These are phyloP conservation scores for Lapara coniferarum DNA, from an alignment of 2,888 invertebrate genomes.

Conservation along the genomic window DNA sequence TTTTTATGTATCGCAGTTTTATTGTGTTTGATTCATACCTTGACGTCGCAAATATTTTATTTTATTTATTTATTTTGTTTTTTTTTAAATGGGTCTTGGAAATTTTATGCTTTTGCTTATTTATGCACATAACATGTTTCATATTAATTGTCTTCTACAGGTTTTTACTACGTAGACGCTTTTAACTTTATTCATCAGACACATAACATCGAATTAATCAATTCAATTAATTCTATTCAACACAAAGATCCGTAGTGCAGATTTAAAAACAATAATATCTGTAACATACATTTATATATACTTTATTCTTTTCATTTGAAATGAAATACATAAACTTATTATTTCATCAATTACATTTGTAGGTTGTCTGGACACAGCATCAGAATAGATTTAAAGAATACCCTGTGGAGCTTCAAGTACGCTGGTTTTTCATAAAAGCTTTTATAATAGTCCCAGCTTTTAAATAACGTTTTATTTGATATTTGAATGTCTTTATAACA, in stretches of 20 bases:
- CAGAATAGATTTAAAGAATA: not conserved
- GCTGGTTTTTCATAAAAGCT: not conserved
- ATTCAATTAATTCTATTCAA: too few relatives aligned
- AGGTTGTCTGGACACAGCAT: not conserved
- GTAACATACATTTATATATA: too few relatives aligned
- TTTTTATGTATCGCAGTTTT: constrained; percentile 12
- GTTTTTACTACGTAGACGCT: too few relatives aligned
- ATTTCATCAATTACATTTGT: not conserved
- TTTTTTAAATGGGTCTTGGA: not conserved
- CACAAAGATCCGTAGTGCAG: too few relatives aligned
- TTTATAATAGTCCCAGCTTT: not conserved
- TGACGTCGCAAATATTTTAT: constrained; percentile 3
- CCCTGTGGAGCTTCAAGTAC: not conserved
- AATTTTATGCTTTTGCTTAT: too few relatives aligned
- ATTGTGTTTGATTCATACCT: constrained; percentile 4
- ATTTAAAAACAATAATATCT: too few relatives aligned
- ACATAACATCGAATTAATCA: too few relatives aligned
- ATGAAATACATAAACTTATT: not conserved
- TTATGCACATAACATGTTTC: too few relatives aligned
- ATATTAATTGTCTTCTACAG: too few relatives aligned
- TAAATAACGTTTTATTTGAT: not conserved
- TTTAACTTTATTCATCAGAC: too few relatives aligned
- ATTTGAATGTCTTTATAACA: not conserved
- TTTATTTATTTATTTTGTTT: not conserved
- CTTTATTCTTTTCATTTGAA: not conserved